Evolutionary conservation across 2,113 vertebrate species (phyloP).

Genomic region (Tachuris rubrigastra): DNA sequence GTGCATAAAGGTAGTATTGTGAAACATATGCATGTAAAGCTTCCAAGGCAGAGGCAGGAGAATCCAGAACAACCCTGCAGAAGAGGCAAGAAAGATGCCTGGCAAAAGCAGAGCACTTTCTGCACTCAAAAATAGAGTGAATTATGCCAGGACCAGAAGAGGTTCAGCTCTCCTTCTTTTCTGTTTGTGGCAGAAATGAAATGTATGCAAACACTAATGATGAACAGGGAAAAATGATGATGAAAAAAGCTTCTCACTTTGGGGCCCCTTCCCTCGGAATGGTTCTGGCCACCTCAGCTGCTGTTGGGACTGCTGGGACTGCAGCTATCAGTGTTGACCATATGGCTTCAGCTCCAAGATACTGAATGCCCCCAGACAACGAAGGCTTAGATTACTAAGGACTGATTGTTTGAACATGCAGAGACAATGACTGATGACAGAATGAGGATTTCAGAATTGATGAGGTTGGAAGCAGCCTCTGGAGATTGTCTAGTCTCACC

Average conservation of each 20-base stretch:
- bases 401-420: not conserved
- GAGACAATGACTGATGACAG: not conserved
- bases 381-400: not conserved
- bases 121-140: rapidly evolving
- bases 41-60: not conserved
- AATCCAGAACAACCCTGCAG: not conserved
- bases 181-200: not conserved
- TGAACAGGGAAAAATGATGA: not conserved
- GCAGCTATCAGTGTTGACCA: not conserved
- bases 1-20: not conserved
- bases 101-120: not conserved
- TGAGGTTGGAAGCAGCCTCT: not conserved
- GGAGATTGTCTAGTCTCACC: not conserved
- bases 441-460: not conserved
- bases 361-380: not conserved
- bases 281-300: not conserved
- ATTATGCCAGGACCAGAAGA: not conserved
- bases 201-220: not conserved
- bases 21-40: not conserved
- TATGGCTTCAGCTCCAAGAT: not conserved
- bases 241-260: not conserved
- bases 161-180: not conserved
- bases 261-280: not conserved
- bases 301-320: not conserved
- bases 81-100: not conserved